These are phyloP conservation scores for Corydoras maculifer DNA, from an alignment of 2,113 vertebrate species.

Conservation along the genomic window DNA sequence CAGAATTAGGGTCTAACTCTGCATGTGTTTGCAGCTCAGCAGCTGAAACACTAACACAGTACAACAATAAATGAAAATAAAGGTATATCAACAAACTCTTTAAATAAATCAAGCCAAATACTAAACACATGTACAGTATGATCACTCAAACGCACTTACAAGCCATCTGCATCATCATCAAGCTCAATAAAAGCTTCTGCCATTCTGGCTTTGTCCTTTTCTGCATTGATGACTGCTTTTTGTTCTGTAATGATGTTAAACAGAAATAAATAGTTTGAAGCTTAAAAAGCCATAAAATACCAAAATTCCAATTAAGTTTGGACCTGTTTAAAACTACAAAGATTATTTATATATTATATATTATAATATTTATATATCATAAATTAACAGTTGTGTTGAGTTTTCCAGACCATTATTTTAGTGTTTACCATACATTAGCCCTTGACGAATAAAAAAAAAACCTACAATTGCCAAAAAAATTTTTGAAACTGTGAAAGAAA, in stretches of 20 bases:
- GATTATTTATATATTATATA: too few species aligned
- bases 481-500: too few species aligned
- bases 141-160: constrained; percentile 64
- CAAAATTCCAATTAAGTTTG: background rate
- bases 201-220: constrained; percentile 68
- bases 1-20: constrained; percentile 77
- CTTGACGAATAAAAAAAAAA: too few species aligned
- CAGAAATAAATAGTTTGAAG: background rate
- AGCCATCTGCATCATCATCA: constrained; percentile 73
- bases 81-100: background rate
- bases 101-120: background rate
- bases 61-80: background rate
- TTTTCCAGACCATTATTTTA: too few species aligned
- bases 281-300: background rate
- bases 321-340: background rate
- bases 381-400: too few species aligned
- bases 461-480: too few species aligned
- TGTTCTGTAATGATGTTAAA: constrained; percentile 65
- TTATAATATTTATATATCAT: too few species aligned
- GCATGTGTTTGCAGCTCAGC: constrained; percentile 72
- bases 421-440: too few species aligned
- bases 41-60: constrained; percentile 63
- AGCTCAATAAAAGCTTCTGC: constrained; percentile 73
- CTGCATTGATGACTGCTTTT: constrained; percentile 60
- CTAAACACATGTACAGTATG: background rate